These are phyloP conservation scores for Dione vanillae DNA, from an alignment of 2,888 invertebrate genomes.

Conservation along the genomic window DNA sequence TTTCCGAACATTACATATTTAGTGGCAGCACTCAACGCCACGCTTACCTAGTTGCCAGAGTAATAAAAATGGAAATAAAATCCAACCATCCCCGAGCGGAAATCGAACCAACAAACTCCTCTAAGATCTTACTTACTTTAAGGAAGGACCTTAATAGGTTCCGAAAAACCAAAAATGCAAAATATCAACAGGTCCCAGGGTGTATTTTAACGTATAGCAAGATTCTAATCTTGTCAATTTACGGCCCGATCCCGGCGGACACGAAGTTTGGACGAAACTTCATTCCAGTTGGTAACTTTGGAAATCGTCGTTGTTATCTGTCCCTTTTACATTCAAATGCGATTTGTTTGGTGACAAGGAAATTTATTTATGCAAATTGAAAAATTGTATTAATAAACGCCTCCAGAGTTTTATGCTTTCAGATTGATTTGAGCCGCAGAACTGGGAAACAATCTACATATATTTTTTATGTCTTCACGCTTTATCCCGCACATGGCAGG, in stretches of 20 bases:
- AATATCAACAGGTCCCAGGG: slow-evolving; percentile 38
- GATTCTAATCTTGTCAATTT: slow-evolving; percentile 45
- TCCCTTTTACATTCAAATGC: slow-evolving; percentile 37
- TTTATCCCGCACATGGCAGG: too few species aligned
- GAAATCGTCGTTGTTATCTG: slow-evolving; percentile 38
- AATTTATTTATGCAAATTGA: slow-evolving; percentile 39
- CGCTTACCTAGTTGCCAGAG: too few species aligned
- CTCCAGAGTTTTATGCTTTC: not conserved
- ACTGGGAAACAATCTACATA: not conserved
- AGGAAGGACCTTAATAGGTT: too few species aligned
- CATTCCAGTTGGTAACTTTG: slow-evolving; percentile 32
- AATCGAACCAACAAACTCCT: too few species aligned
- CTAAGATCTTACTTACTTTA: too few species aligned
- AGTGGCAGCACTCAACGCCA: too few species aligned
- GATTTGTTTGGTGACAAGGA: slow-evolving; percentile 32
- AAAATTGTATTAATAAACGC: slow-evolving; percentile 17
- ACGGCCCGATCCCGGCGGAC: slow-evolving; percentile 28
- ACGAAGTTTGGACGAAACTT: slow-evolving; percentile 31
- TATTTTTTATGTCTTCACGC: not conserved
- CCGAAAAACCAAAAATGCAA: not conserved
- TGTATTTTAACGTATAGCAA: slow-evolving; percentile 28
- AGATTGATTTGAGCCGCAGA: not conserved
- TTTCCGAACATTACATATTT: too few species aligned
- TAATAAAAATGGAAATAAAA: too few species aligned
- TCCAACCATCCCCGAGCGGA: too few species aligned